These are phyloP conservation scores for Polyergus mexicanus DNA, from an alignment of 1,140 invertebrate species.

Conservation along the genomic window DNA sequence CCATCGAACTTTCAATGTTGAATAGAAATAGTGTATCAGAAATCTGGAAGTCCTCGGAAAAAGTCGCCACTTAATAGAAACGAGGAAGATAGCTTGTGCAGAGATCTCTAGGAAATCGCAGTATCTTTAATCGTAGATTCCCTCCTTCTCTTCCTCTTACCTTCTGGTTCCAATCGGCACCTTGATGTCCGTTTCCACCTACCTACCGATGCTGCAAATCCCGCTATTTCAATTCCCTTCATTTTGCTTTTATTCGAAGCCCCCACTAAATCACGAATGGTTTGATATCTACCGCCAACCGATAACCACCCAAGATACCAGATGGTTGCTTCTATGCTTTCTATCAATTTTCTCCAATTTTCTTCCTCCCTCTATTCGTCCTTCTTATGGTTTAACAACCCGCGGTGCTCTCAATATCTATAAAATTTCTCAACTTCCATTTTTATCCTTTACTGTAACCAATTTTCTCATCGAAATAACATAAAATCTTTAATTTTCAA, in stretches of 20 bases:
- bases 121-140: slow-evolving; percentile 66
- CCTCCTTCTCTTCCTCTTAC: not conserved
- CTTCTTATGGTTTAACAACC: not conserved
- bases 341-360: slow-evolving; percentile 39
- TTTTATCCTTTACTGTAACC: not conserved
- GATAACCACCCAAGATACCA: slow-evolving; percentile 68
- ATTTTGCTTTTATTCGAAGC: slow-evolving; percentile 67
- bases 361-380: slow-evolving; percentile 16
- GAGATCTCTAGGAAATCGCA: slow-evolving; percentile 61
- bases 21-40: not conserved
- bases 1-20: not conserved
- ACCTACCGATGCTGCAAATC: slow-evolving; percentile 22
- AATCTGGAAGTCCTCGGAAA: slow-evolving; percentile 14
- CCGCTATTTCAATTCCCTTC: slow-evolving; percentile 72
- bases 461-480: not conserved
- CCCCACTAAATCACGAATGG: slow-evolving; percentile 64
- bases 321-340: slow-evolving; percentile 55
- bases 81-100: slow-evolving; percentile 37
- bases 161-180: slow-evolving; percentile 63
- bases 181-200: slow-evolving; percentile 21
- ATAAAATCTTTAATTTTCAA: not conserved
- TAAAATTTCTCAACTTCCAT: slow-evolving; percentile 20
- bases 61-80: slow-evolving; percentile 59
- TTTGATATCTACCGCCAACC: slow-evolving; percentile 64
- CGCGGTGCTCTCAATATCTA: not conserved